Evolutionary conservation across 1,140 invertebrate species (phyloP), one percentile per base, ranked within the genome.

Genomic region (Ditylenchus dipsaci): DNA sequence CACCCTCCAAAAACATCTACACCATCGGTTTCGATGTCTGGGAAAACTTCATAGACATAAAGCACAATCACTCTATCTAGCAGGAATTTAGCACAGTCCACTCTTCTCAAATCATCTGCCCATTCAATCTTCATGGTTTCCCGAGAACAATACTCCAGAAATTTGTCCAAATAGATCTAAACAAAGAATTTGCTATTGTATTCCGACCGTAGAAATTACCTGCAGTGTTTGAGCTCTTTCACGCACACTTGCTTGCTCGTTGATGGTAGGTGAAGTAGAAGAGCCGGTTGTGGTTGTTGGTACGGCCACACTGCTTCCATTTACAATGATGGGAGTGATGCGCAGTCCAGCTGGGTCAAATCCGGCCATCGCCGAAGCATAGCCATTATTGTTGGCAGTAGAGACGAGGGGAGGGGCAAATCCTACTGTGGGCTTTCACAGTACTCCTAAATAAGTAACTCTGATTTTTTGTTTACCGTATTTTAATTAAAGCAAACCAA

Each of bases 81-180:
- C 5, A 81, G 63, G 65, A 81, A 81, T 47, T 71, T 73, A 17
- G 72, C 80, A 69, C 74, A 75, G 33, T 77, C 69, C 11, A 74
- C 13, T 45, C 75, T 66, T 21, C 63, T 67, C 1, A 38, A 42
- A 15, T 75, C 67, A 49, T 82, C 73, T 30, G 73, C 57, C 79
- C 79, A 81, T 66, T 82, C 76, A 33, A 81, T 77, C 66, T 76
- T 74, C 29, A 71, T 70, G 0, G 73, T 76, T 59, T 81, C 80
- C 9, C 79, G 73, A 29, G 63, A 69, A 43, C 62, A 67, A 63
- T 81, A 81, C 62, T 81, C 79, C 27, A 81, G 68, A 53, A 81
- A 82, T 65, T 81, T 81, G 49, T 81, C 79, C 47, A 81, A 57
- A 63, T 81, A 81, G 11, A 81, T 66, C 77, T 78, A 57, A 38